Percentiles rank a stretch among this genome's conserved stretches.
Conservation (phyloP, 2,888 invertebrate species). For the Drosophila heteroneura region DNA sequence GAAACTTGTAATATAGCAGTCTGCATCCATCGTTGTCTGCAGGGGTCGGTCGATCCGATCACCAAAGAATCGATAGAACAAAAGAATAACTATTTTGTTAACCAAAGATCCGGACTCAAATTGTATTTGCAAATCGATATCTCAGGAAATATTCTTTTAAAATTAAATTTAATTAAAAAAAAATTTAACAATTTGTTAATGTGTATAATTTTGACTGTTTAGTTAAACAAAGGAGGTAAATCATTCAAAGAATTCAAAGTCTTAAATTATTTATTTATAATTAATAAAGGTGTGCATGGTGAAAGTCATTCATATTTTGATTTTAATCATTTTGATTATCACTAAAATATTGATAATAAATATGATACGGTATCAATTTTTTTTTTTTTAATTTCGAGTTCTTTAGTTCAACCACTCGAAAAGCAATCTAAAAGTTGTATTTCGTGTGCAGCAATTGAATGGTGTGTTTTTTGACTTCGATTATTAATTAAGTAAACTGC, state of each 20-base stretch:
- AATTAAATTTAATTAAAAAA: too few species aligned
- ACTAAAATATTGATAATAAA: background rate
- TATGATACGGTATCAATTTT: background rate
- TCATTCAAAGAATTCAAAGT: background rate
- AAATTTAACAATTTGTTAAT: background rate
- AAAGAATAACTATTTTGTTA: background rate
- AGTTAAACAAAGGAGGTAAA: background rate
- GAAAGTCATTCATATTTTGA: background rate
- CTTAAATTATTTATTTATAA: background rate
- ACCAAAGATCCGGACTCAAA: background rate
- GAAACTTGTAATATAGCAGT: too few species aligned
- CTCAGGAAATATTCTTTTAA: background rate
- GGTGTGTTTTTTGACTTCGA: background rate
- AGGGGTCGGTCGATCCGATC: too few species aligned
- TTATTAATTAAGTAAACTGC: constrained; percentile 12
- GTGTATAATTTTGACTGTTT: background rate
- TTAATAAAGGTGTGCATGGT: background rate
- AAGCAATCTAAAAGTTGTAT: background rate
- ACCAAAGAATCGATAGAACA: background rate
- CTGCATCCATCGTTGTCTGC: too few species aligned
- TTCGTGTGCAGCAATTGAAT: constrained; percentile 1
- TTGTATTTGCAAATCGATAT: background rate
- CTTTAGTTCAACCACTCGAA: background rate
- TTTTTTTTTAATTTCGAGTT: background rate
- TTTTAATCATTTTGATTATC: background rate